These are phyloP conservation scores for Arremon brunneinucha DNA, from an alignment of 2,797 vertebrate genomes.

Conservation along the genomic window DNA sequence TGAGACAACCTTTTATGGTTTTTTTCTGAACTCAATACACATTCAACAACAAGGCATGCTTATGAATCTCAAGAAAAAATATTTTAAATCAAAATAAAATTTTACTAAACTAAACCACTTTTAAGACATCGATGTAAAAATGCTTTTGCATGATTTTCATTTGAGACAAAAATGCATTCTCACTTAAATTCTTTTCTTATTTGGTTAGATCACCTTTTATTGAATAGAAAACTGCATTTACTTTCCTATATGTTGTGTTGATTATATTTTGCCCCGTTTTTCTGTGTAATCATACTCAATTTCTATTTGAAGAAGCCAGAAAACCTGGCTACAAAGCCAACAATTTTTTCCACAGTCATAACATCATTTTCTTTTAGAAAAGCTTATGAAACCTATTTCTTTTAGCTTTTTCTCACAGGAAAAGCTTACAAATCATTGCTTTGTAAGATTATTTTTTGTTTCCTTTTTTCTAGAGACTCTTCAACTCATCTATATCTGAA, in stretches of 20 bases:
- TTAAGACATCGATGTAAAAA: neutral
- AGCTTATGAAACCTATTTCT: neutral
- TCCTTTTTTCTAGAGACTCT: neutral
- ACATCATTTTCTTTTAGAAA: neutral
- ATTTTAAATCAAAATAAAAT: neutral
- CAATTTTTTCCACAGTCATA: neutral
- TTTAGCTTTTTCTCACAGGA: neutral
- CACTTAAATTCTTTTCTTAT: neutral
- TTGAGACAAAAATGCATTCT: neutral
- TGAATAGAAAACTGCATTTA: neutral
- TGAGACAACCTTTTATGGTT: neutral
- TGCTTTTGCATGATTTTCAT: neutral
- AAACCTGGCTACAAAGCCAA: neutral
- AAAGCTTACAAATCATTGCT: neutral
- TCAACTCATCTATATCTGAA: neutral
- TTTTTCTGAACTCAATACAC: neutral
- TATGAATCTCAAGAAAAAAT: neutral
- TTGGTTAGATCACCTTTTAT: neutral
- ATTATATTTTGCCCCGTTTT: neutral
- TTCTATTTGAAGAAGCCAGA: neutral
- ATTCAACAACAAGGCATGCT: neutral
- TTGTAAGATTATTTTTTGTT: neutral
- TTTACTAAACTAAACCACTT: neutral
- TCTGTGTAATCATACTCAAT: neutral
- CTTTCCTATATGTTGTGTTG: neutral